Evolutionary conservation across 2,888 invertebrate genomes (phyloP), one percentile per base, ranked within the genome.

Genomic region (Polydrusus tereticollis): DNA sequence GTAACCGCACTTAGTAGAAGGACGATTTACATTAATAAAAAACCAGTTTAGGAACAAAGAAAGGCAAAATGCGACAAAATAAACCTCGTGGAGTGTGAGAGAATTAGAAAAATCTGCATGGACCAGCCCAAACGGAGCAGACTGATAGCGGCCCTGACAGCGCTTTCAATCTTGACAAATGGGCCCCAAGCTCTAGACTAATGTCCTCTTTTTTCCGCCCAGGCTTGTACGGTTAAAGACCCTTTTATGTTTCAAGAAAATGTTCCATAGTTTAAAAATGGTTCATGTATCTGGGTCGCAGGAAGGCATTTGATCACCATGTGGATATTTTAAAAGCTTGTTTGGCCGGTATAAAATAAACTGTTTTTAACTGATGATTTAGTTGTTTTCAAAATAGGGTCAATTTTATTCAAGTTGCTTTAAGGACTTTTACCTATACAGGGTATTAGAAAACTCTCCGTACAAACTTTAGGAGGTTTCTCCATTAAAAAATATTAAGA

Each of bases 91-190:
- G 52, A 16, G 52, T 55, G 63, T 65, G 29, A 66, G 43, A 64
- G 62, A 69, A 62, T 69, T 69, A 69, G 69, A 69, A 62, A 64
- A 70, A 70, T 70, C 69, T 70, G 63, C 69, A 70, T 70, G 47
- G 29, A 57, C 47, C 69, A 64, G 63, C 52, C 69, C 64, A 64
- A 64, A 70, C 45, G 47, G 64, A 47, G 58, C 64, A 64, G 58
- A 38, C 62, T 62, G 69, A 70, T 70, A 70, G 58, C 69, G 64
- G 64, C 38, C 41, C 62, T 69, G 67, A 67, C 59, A 59, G 67
- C 36, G 45, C 59, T 43, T 58, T 70, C 69, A 70, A 70, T 70
- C 69, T 70, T 70, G 69, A 70, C 69, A 70, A 70, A 70, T 70
- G 69, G 69, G 45, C 55, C 16, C 36, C 58, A 52, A 38, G 69